Evolutionary conservation across 2,888 invertebrate species (phyloP).

Genomic region (Trichacis sp.): DNA sequence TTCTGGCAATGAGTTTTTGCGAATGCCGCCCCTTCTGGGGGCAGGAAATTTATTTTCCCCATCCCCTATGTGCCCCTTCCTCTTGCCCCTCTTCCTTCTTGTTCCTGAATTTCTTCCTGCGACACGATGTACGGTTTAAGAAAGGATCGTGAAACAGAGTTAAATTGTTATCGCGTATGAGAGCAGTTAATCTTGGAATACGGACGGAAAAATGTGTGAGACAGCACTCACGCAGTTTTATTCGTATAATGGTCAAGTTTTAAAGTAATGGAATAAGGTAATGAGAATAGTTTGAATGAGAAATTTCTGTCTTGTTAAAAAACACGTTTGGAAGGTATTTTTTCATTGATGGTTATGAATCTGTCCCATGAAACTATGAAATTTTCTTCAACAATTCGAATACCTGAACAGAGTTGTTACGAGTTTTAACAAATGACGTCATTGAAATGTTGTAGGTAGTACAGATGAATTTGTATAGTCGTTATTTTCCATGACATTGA

Average conservation of each 20-base stretch:
- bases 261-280: not conserved
- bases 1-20: slow-evolving; percentile 52
- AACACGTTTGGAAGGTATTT: too few species aligned
- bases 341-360: too few species aligned
- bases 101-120: slow-evolving; percentile 34
- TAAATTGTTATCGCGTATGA: slow-evolving; percentile 39
- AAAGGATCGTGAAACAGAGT: slow-evolving; percentile 38
- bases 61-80: slow-evolving; percentile 2
- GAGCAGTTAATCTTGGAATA: slow-evolving; percentile 27
- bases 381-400: too few species aligned
- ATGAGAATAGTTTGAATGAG: too few species aligned
- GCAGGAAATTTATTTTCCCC: slow-evolving; percentile 46
- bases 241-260: slow-evolving; percentile 15
- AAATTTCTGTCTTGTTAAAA: too few species aligned
- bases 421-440: too few species aligned
- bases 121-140: slow-evolving; percentile 37
- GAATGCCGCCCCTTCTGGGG: slow-evolving; percentile 39
- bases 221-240: slow-evolving; percentile 6
- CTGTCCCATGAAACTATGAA: too few species aligned
- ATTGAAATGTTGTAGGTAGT: too few species aligned
- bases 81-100: slow-evolving; percentile 8
- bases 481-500: too few species aligned
- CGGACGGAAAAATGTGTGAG: slow-evolving; percentile 12
- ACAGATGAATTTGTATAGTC: too few species aligned
- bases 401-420: too few species aligned